A percentile compares a stretch with the other conserved stretches of the same genome.
Conservation (phyloP, 2,797 vertebrate species). For the Halcyon chelicuti region DNA sequence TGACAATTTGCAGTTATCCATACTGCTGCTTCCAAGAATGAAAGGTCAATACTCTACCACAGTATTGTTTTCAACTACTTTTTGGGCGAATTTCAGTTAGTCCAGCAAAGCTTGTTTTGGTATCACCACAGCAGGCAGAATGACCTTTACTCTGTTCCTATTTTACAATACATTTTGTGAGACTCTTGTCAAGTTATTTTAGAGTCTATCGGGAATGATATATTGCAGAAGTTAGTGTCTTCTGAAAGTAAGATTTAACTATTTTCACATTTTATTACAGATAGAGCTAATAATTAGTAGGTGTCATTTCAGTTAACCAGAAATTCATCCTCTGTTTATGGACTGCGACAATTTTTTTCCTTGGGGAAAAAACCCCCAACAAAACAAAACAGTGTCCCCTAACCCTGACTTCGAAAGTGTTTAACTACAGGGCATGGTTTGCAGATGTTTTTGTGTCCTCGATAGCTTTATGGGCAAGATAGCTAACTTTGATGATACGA, state of each 20-base stretch:
- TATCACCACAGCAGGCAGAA: not conserved
- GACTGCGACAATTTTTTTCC: not conserved
- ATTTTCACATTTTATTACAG: not conserved
- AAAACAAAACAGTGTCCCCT: not conserved
- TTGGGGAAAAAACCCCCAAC: too few relatives aligned
- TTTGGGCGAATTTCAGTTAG: not conserved
- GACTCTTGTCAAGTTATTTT: not conserved
- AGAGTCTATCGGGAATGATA: not conserved
- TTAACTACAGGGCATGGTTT: not conserved
- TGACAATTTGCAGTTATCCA: not conserved
- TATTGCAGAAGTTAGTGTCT: not conserved
- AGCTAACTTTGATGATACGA: constrained; percentile 32
- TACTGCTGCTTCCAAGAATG: not conserved
- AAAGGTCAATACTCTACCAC: not conserved
- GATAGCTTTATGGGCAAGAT: not conserved
- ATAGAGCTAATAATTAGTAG: not conserved
- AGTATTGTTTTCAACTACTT: not conserved
- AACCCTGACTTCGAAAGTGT: not conserved
- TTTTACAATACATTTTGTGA: not conserved
- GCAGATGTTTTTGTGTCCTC: not conserved
- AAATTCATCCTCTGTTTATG: not conserved
- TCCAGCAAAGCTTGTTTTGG: not conserved
- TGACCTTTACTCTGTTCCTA: not conserved
- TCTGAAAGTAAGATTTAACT: not conserved
- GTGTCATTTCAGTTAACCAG: not conserved